Evolutionary conservation across 2,888 invertebrate genomes (phyloP), one percentile per base, ranked within the genome.

Genomic region (Andrena fulva): DNA sequence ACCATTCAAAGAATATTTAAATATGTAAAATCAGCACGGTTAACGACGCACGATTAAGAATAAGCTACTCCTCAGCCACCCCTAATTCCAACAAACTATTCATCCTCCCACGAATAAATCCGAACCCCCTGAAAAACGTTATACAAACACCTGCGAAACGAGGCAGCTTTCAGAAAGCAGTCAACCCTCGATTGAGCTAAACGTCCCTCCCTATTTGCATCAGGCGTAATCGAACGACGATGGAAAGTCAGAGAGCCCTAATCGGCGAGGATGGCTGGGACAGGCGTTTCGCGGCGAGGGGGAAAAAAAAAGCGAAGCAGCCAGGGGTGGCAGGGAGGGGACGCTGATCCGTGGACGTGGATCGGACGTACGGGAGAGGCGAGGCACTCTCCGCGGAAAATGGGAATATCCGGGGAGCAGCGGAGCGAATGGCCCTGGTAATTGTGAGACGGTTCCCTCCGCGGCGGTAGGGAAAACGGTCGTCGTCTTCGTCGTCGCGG

Each of bases 401-500:
- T 88, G 79, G 86, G 88, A 86, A 88, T 88, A 88, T 88, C 85
- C 80, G 78, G 74, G 67, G 62, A 83, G 83, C 86, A 82, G 56
- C 76, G 81, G 27, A 79, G 81, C 88, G 85, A 86, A 72, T 64
- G 76, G 48, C 52, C 79, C 29, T 60, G 69, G 82, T 88, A 86
- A 88, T 88, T 86, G 85, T 74, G 68, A 83, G 74, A 52, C 78
- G 56, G 80, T 74, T 80, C 80, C 78, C 77, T 70, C 59, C 66
- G 69, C 54, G 64, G 60, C 31, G 54, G 5, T 24, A 20, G 56
- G 56, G 59, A n/a, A 33, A 20, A 52, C 35, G 66, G 27, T 29
- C 60, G 29, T 29, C 67, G 56, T 56, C 35, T 66, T 78, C 31
- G 62, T 16, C 33, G 71, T 70, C 59, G 42, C 56, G 75, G 59